These are phyloP conservation scores for Sarcophaga peregrina DNA, from an alignment of 1,140 invertebrate species.

Conservation along the genomic window DNA sequence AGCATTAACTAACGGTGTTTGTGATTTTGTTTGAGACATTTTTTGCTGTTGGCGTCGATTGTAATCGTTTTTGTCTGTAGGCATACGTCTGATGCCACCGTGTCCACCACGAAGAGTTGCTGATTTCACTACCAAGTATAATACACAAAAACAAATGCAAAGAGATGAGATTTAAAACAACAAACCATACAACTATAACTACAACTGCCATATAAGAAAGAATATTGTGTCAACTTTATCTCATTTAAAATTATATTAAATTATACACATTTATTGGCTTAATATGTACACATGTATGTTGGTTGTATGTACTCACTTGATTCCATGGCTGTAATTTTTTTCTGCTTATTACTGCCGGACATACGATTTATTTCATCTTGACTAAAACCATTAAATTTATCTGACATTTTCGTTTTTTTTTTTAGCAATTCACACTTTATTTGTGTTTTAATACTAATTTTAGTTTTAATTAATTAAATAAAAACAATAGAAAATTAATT, in stretches of 20 bases:
- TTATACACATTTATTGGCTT: background rate
- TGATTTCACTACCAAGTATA: conserved; percentile 49
- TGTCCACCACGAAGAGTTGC: conserved; percentile 56
- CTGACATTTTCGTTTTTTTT: conserved; percentile 54
- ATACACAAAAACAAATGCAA: background rate
- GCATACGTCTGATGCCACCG: conserved; percentile 61
- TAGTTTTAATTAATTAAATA: conserved; percentile 1
- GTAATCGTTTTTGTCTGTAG: conserved; percentile 51
- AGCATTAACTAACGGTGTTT: conserved; percentile 39
- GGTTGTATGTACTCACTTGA: conserved; percentile 50
- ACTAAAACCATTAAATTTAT: conserved; percentile 67
- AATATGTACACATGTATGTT: no score
- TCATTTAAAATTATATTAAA: conserved; percentile 18
- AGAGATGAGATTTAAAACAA: conserved; percentile 31
- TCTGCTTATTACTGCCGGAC: conserved; percentile 48
- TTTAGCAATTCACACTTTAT: conserved; percentile 26
- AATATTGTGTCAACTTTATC: conserved; percentile 32
- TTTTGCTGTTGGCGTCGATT: conserved; percentile 9
- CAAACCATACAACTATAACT: conserved; percentile 18
- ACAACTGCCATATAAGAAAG: background rate
- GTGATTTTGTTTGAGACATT: conserved; percentile 51
- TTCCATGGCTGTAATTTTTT: conserved; percentile 47
- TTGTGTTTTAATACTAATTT: conserved; percentile 26
- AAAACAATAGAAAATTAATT: conserved; percentile 24
- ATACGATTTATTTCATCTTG: conserved; percentile 67